Evolutionary conservation across 1,140 invertebrate species (phyloP).

Genomic region (Gryllus bimaculatus): DNA sequence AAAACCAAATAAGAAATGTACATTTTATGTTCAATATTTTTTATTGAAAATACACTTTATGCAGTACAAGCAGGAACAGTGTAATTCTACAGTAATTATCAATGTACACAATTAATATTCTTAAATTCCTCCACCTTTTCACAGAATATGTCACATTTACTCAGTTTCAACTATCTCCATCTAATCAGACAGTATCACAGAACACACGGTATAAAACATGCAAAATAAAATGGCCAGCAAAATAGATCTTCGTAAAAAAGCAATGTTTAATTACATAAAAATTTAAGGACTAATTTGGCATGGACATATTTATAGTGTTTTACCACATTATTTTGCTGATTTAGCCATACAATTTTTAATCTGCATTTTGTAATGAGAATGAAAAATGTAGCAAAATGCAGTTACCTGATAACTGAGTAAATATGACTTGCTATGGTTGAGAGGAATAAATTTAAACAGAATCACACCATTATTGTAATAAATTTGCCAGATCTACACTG

Average conservation of each 20-base stretch:
- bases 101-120: neutral
- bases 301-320: neutral
- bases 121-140: neutral
- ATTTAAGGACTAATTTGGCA: neutral
- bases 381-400: neutral
- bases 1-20: too few relatives aligned
- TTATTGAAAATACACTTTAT: slow-evolving; percentile 2
- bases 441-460: neutral
- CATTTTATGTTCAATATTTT: neutral
- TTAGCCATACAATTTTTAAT: neutral
- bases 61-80: neutral
- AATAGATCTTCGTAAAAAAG: neutral
- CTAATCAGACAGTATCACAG: neutral
- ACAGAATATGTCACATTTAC: neutral
- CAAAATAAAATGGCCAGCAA: neutral
- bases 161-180: neutral
- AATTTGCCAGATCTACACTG: too few relatives aligned
- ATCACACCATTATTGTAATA: neutral
- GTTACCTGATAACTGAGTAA: neutral
- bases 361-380: neutral
- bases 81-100: neutral
- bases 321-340: neutral
- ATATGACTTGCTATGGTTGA: neutral
- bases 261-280: neutral
- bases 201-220: neutral